Evolutionary conservation across 2,797 vertebrate species (phyloP).

Genomic region (Rallus crepitans): DNA sequence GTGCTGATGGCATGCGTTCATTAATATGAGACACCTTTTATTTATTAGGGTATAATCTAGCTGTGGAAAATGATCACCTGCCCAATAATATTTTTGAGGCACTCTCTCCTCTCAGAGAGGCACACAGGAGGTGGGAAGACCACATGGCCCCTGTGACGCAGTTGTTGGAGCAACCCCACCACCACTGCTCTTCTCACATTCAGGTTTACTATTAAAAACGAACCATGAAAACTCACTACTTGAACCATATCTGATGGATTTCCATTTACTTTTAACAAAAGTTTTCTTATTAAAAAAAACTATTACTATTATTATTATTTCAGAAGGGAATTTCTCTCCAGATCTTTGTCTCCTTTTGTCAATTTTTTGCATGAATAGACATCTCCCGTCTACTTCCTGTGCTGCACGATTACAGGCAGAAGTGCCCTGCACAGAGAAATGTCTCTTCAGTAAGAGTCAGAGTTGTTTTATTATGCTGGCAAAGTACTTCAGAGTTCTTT

Average conservation of each 20-base stretch:
- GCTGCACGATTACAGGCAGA: neutral
- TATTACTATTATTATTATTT: neutral
- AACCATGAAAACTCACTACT: neutral
- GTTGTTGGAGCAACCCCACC: neutral
- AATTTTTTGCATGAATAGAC: neutral
- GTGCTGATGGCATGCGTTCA: neutral
- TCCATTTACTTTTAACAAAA: neutral
- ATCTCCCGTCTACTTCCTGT: neutral
- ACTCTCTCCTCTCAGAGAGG: neutral
- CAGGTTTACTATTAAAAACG: neutral
- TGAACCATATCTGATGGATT: neutral
- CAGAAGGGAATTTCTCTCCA: neutral
- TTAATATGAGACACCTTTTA: neutral
- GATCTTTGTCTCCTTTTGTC: neutral
- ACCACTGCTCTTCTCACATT: neutral
- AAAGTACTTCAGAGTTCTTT: neutral
- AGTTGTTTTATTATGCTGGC: neutral
- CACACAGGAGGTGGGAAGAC: neutral
- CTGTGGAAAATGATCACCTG: conserved; percentile 37
- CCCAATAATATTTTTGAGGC: conserved; percentile 1
- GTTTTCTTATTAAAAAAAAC: neutral
- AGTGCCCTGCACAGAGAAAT: neutral
- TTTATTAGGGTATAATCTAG: conserved; percentile 29
- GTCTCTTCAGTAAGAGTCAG: neutral
- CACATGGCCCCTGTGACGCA: neutral